phyloP scores from a whole-genome alignment of 2,888 invertebrate genomes.

The Tetanocera ferruginea region DNA sequence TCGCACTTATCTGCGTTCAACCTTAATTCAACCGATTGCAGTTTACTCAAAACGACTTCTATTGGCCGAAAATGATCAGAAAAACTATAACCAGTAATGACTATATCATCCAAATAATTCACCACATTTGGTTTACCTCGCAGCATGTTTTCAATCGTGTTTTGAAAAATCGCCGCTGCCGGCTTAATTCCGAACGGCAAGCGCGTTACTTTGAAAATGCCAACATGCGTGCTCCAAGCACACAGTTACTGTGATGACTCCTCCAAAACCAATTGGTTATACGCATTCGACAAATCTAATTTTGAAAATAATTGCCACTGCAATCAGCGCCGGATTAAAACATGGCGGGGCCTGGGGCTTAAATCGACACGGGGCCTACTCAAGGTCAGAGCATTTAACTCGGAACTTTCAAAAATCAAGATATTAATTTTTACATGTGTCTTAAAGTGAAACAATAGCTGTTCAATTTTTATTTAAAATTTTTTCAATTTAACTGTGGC shows the following conservation, averaged over 20 bases:
- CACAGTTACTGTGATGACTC: conserved; percentile 34
- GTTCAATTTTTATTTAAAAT: too few species aligned
- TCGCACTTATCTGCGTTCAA: conserved; percentile 32
- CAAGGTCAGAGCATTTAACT: too few species aligned
- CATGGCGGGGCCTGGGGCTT: too few species aligned
- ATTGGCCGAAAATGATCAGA: conserved; percentile 36
- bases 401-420: too few species aligned
- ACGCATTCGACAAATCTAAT: conserved; percentile 46
- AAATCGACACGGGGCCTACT: too few species aligned
- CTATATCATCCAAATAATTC: conserved; percentile 40
- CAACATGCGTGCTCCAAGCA: conserved; percentile 35
- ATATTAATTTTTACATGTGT: too few species aligned
- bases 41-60: conserved; percentile 31
- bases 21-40: conserved; percentile 16
- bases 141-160: conserved; percentile 30
- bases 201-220: conserved; percentile 35
- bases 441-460: too few species aligned
- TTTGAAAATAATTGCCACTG: conserved; percentile 24
- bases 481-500: too few species aligned
- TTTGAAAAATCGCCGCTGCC: conserved; percentile 38
- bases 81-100: conserved; percentile 34
- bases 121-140: conserved; percentile 31
- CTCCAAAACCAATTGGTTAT: conserved; percentile 52
- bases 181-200: conserved; percentile 37
- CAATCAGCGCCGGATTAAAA: too few species aligned